Conservation (phyloP, 37 sponge, comb jelly and placozoan genomes). For the Spongilla lacustris region DNA sequence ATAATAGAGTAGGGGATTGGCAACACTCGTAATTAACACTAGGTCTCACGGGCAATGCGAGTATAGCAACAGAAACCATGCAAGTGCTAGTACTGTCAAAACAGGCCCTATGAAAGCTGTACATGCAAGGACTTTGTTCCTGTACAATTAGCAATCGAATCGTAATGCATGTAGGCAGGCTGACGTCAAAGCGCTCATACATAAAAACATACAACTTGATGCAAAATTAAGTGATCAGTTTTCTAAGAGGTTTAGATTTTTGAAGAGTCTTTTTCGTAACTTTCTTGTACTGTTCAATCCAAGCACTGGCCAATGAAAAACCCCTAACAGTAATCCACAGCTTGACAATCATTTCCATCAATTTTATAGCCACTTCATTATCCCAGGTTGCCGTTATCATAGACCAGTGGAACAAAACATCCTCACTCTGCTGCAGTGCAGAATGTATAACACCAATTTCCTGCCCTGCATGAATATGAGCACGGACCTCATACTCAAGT, state of each 20-base stretch:
- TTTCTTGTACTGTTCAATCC: constrained; percentile 7
- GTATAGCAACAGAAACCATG: no score
- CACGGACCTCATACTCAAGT: background rate
- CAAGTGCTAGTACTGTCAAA: no score
- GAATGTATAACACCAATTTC: background rate
- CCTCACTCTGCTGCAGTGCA: background rate
- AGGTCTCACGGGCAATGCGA: no score
- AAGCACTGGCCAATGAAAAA: constrained; percentile 13
- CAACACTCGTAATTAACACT: no score
- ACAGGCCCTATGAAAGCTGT: no score
- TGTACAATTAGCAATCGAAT: no score
- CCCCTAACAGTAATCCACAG: constrained; percentile 13
- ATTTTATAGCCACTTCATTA: background rate
- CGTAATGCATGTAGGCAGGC: no score
- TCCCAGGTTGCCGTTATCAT: background rate
- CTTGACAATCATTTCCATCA: background rate
- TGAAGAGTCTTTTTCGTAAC: background rate
- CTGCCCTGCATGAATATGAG: background rate
- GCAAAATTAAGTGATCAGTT: background rate
- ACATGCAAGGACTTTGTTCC: no score
- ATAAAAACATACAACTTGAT: background rate
- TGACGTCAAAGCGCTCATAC: background rate
- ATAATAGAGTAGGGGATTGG: no score
- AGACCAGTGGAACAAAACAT: background rate
- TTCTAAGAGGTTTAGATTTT: background rate